Base-by-base conservation (phyloP, 1,140 invertebrate genomes). In the Macrostomum lignano region DNA sequence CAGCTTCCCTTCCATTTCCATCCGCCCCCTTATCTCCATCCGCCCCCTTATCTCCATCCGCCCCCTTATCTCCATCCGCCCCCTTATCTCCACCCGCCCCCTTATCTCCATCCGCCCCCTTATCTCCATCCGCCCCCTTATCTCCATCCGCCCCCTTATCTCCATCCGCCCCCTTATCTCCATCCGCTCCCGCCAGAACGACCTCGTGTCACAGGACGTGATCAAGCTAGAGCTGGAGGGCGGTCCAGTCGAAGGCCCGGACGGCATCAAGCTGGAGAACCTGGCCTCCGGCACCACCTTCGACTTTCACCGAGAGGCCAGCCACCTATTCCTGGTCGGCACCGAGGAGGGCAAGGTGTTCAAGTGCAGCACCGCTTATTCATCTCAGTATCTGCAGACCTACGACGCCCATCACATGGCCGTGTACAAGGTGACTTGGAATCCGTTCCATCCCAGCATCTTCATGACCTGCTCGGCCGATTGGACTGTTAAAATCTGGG, bases 401-500 rank as follows among this genome's bases (percentile, higher is more conserved):
- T 75, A 75, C 40, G 51, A 67, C 31, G 67, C 73, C 33, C 81
- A 91, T 49, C 68, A 75, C 44, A 72, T 82, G 67, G 71, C 76
- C 0, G 68, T 91, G 2, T 73, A 79, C 51, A 64, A 70, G 38
- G 73, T 88, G 23, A 66, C 71, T 44, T 88, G 74, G 58, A 88
- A 86, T 51, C 67, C 68, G 44, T 86, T 65, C 46, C 75, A 81
- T 50, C 67, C 69, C 7, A 69, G 68, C 32, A 73, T 91, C 28
- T 88, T 79, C 46, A 67, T 74, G 7, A 79, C 77, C 7, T 84
- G 77, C 43, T 73, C 74, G 35, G 71, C 72, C 7, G 82, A 88
- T 50, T 86, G 79, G 77, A 66, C 73, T 28, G 70, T 88, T 5
- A 84, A 86, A 58, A 76, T 88, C 33, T 88, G 79, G 79, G 76